Base-by-base conservation (phyloP, 1,140 invertebrate species). In the Trichonephila clavata region DNA sequence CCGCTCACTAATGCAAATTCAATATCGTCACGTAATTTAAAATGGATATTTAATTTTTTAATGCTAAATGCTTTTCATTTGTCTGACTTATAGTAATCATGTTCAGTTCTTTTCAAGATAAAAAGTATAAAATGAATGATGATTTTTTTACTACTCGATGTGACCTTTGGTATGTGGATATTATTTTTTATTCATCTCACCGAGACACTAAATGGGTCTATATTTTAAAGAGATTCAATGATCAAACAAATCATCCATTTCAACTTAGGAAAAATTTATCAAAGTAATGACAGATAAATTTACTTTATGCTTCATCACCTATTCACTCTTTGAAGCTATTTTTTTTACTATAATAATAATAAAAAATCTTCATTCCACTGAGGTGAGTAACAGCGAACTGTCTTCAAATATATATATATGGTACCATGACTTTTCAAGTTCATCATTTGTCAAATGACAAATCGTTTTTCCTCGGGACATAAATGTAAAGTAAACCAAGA, bases 381-480 rank as follows among this genome's bases (percentile, higher is more conserved):
- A 65, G 24, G 7, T 16, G 27, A 77, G 71, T 13, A 18, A 13
- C 27, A 39, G 6, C 24, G 24, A 24, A 7, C 7, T 68, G 10
- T 77, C 27, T 32, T 39, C 32, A 7, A 77, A 18, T 18, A 77
- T 13, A 20, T 27, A 50, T 50, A 27, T 39, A 32, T 14, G 32
- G 71, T 27, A 18, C 71, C 18, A 77, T 27, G 27, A 32, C 71
- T 77, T 39, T 39, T 77, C 71, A 77, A 32, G 71, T 77, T 39
- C 27, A 39, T 77, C 71, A 77, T 39, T 77, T 77, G 71, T 77
- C 71, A 32, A 77, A 77, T 77, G 71, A 77, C 71, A 77, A 77
- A 77, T 77, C 27, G 27, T 5, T 32, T 77, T 77, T 32, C 27
- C 71, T 77, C 32, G 32, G 71, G 71, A 77, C 71, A 77, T 6